Evolutionary conservation across 2,888 invertebrate species (phyloP).

Genomic region (Lepidochrysops patricia): DNA sequence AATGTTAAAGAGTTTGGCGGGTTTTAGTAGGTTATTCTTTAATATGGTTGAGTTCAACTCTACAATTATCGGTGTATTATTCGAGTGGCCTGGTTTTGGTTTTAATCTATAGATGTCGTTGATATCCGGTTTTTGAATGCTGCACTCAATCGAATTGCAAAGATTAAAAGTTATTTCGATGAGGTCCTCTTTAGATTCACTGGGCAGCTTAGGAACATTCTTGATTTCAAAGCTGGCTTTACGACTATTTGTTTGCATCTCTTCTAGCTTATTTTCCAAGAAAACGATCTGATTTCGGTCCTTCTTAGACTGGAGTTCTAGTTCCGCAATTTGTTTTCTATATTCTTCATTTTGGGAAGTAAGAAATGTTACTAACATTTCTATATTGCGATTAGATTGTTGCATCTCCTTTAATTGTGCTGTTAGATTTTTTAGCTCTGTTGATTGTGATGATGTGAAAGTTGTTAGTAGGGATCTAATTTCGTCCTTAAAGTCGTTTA

Average conservation of each 20-base stretch:
- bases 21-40: constrained; percentile 19
- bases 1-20: constrained; percentile 19
- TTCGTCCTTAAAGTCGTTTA: not conserved
- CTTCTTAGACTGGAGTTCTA: not conserved
- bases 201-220: constrained; percentile 19
- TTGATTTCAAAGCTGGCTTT: constrained; percentile 22
- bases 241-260: constrained; percentile 11
- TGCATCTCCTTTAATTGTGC: not conserved
- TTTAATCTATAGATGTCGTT: not conserved
- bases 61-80: not conserved
- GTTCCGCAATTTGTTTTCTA: constrained; percentile 12
- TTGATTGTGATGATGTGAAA: not conserved
- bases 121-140: constrained; percentile 19
- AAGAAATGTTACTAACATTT: not conserved
- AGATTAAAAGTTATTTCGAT: constrained; percentile 17
- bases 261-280: constrained; percentile 21
- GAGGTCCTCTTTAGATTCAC: constrained; percentile 19
- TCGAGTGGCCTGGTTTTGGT: not conserved
- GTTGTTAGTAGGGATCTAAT: not conserved
- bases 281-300: constrained; percentile 18
- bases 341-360: constrained; percentile 17
- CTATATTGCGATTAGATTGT: not conserved
- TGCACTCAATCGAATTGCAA: constrained; percentile 15
- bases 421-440: not conserved
- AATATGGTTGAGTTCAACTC: not conserved